Base-by-base conservation (phyloP, 2,113 vertebrate species). In the Apteryx owenii region DNA sequence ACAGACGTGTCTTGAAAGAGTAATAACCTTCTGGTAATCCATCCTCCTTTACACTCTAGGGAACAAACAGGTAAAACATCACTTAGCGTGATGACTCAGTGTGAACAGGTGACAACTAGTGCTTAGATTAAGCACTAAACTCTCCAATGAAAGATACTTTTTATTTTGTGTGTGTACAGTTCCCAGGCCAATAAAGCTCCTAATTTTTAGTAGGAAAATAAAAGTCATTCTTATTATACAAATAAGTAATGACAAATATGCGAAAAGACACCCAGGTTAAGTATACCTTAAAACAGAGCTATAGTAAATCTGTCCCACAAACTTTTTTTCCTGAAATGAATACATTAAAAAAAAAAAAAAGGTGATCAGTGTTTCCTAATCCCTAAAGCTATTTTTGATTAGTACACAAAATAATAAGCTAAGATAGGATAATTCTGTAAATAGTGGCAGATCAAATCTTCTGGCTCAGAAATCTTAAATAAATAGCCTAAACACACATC, bases 401-500 rank as follows among this genome's bases (percentile, higher is more conserved):
- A 75, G 56, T 84, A 82, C 2, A 64, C 33, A 95, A 81, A 91
- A 71, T 48, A 87, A 84, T 66, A 83, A 78, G 17, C 8, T 50
- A 87, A 1, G 25, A 12, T 25, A 12, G 2, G 7, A 58, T 75
- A 91, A 91, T 75, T 81, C 50, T 79, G 16, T 78, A 89, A 84
- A 91, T 62, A 88, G 79, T 79, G 23, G 72, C 5, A 89, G 18
- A 56, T 88, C 23, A 91, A 81, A 68, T 87, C 20, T 90, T 94
- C 60, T 64, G 20, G 7, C 10, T 54, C 75, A 87, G 10, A 89
- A 89, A 85, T 21, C 46, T 16, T 69, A 75, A 89, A 81, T 75
- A 81, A 89, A 28, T 29, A 22, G 3, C 19, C 25, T 62, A 78
- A 89, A 62, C 10, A 33, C 44, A 70, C 44, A 76, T 75, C 4